Base-by-base conservation (phyloP, 2,888 invertebrate genomes). In the Trimorus sp. region DNA sequence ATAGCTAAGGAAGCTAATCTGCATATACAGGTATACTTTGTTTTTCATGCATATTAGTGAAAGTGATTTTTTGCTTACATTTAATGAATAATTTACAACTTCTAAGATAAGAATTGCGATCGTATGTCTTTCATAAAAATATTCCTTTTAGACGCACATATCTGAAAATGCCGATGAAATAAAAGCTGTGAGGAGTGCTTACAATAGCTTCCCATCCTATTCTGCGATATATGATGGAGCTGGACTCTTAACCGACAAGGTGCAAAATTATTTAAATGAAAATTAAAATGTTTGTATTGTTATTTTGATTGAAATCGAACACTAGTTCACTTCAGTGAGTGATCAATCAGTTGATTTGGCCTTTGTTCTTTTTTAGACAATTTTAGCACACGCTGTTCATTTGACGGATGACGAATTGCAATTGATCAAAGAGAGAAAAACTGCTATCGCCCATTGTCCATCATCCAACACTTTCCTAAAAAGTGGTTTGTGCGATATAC, bases 351-450 rank as follows among this genome's bases (percentile, higher is more conserved):
- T 26, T 45, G n/a, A 45, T 45, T 45, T 9, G 45, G 7, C 1
- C 14, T 14, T 51, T 51, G n/a, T 14, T 51, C 14, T 7, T 87
- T 86, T 91, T 54, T 87, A 95, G 95, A 95, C 95, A 6, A 93
- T 98, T 75, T 93, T 98, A 93, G 98, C 97, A 0, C 98, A 98
- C 89, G 97, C 95, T 0, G 94, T 98, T 12, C 93, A 97, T 90
- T 92, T 98, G 63, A 93, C 93, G 8, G 94, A 96, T 49, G 93
- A 93, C 2, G 98, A 98, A 92, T 92, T 97, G 15, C 85, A 91
- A 11, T 87, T 96, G 7, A 89, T 98, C 15, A 93, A 93, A 16
- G 84, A 93, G 36, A 93, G 93, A 69, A 94, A 94, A 0, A 94
- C 95, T 1, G 94, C 26, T 26, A 26, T 26, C 26, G 26, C 26